Base-by-base conservation (phyloP, 2,888 invertebrate species). In the Thecocarcelia acutangulata region DNA sequence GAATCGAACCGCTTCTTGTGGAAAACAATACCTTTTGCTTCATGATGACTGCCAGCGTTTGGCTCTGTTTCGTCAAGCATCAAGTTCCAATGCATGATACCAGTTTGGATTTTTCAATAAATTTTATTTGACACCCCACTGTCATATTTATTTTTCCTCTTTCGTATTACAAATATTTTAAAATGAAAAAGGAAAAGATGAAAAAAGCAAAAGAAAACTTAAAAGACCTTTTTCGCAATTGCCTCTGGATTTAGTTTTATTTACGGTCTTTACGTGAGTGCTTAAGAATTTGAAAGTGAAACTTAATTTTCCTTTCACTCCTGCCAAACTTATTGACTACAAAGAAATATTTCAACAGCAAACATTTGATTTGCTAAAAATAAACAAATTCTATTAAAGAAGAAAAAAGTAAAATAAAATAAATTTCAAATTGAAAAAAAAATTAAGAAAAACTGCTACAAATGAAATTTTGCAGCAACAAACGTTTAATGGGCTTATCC, bases 71-170 rank as follows among this genome's bases (percentile, higher is more conserved):
- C 37, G 37, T 59, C 64, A 61, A 40, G 46, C 59, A 70, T 72
- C 19, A 40, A 42, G 17, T 37, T 46, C 44, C 59, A 44, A 33
- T 12, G 12, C 72, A 59, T 72, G 78, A 72, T 79, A 73, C 33
- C 52, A 73, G 66, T 46, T 59, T 73, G 61, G 66, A 61, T 78
- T 78, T 56, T 66, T 72, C 59, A 75, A 75, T 75, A 75, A 78
- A 82, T 75, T 70, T 54, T 52, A 28, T 78, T 78, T 78, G 75
- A 78, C 82, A 82, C 66, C 82, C 78, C 74, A 78, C 74, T 82
- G 82, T 78, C 82, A 78, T 82, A 82, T 82, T 74, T 74, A 74
- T 70, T 78, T 78, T 74, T 48, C 54, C 73, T 72, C 42, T 66
- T 76, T 66, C 61, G 46, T 37, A 37, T 54, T 48, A 46, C 21